Percentiles rank a stretch among this genome's conserved stretches.
Conservation (phyloP, 2,797 vertebrate genomes). For the Trichosurus vulpecula region DNA sequence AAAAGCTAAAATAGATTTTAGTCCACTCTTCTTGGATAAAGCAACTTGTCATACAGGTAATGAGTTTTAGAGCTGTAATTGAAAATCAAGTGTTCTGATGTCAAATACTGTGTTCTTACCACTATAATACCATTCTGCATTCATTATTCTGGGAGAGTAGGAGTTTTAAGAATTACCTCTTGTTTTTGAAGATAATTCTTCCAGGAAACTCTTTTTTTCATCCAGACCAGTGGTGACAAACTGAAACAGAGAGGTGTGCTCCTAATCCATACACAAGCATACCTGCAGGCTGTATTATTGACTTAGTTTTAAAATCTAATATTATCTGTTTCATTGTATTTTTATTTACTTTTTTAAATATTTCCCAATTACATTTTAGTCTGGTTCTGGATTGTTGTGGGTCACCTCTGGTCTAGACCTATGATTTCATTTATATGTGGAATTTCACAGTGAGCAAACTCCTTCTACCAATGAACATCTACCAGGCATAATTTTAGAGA, state of each 20-base stretch:
- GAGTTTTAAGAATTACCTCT: not conserved
- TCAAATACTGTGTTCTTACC: not conserved
- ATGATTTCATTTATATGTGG: not conserved
- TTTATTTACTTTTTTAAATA: not conserved
- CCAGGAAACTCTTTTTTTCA: not conserved
- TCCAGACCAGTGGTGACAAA: not conserved
- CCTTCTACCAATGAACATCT: not conserved
- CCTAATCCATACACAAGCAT: not conserved
- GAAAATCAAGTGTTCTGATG: not conserved
- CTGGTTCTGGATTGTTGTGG: not conserved
- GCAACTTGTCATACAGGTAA: not conserved
- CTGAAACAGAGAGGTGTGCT: not conserved
- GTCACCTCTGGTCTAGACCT: not conserved
- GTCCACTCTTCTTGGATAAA: not conserved
- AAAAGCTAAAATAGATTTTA: not conserved
- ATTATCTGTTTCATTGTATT: not conserved
- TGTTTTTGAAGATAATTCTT: not conserved
- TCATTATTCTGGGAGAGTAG: not conserved
- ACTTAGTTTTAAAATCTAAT: not conserved
- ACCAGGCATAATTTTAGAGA: not conserved
- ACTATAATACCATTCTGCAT: not conserved
- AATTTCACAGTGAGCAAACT: not conserved
- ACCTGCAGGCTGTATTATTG: not conserved
- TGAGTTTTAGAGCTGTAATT: not conserved
- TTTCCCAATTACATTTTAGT: not conserved